A percentile compares a stretch with the other conserved stretches of the same genome.
phyloP scores from a whole-genome alignment of 2,888 invertebrate genomes.

The Catotricha subobsoleta region DNA sequence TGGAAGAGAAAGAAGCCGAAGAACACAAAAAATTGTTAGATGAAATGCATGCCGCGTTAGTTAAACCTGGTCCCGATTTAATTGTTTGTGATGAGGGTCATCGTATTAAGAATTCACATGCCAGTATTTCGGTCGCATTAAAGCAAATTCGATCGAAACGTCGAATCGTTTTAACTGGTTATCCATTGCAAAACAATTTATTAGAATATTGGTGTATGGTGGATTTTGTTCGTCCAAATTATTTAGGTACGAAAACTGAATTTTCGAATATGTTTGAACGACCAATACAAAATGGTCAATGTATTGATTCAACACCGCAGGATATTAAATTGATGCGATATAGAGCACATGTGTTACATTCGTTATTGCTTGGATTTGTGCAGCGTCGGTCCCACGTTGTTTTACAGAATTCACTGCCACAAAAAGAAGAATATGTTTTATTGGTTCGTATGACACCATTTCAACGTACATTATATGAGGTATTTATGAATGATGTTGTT shows the following conservation, averaged over 20 bases:
- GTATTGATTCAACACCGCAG: conserved; percentile 86
- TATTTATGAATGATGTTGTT: conserved; percentile 85
- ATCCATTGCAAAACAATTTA: conserved; percentile 94
- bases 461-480: conserved; percentile 78
- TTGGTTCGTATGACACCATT: conserved; percentile 76
- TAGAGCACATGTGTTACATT: conserved; percentile 88
- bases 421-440: conserved; percentile 88
- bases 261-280: conserved; percentile 98
- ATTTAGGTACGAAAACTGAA: conserved; percentile 88
- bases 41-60: conserved; percentile 67
- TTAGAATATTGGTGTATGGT: conserved; percentile 98
- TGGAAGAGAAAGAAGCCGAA: conserved; percentile 32
- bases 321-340: conserved; percentile 90
- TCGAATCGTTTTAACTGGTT: conserved; percentile 90
- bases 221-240: conserved; percentile 94
- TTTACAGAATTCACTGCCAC: conserved; percentile 77
- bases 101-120: conserved; percentile 93
- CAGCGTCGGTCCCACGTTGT: conserved; percentile 89
- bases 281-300: conserved; percentile 96
- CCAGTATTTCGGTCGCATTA: conserved; percentile 86
- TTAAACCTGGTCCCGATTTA: conserved; percentile 82
- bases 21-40: conserved; percentile 59
- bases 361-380: conserved; percentile 86
- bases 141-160: conserved; percentile 90
- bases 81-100: conserved; percentile 96